Evolutionary conservation across 2,888 invertebrate genomes (phyloP), one percentile per base, ranked within the genome.

Genomic region (Euclidia mi): DNA sequence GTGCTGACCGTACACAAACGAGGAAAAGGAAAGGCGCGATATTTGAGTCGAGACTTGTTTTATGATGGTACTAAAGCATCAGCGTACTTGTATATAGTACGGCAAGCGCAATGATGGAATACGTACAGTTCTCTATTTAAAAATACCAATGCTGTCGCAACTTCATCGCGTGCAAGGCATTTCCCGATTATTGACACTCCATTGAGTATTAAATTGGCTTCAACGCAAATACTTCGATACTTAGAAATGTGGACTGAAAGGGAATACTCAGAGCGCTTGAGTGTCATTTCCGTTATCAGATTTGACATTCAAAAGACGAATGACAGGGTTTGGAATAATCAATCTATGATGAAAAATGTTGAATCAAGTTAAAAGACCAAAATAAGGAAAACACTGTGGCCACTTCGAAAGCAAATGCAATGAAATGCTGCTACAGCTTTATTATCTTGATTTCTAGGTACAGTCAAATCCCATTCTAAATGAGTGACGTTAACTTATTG

Each of bases 111-210:
- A 6, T 62, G 41, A 66, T 63, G 38, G 50, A 48, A 53, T 63
- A 37, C 10, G 34, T 7, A 14, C 14, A 10, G n/a, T n/a, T n/a
- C n/a, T n/a, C 11, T 11, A 40, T 56, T 68, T 64, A 55, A 18
- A 59, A 59, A 43, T 14, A 32, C 2, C 34, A 35, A 18, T 11
- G 6, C 20, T 38, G 38, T 29, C 40, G 49, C 14, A 20, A 47
- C 11, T 47, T 40, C 41, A 44, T 67, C 37, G 67, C 50, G 56
- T 65, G 65, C 44, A 58, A 44, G 14, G 15, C 50, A 52, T 45
- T 65, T 57, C 45, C 18, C 61, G 42, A 68, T 69, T 68, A 65
- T 49, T 17, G 48, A 56, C 47, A 47, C 49, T 53, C 49, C 49
- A 70, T 69, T 62, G 56, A 35, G 43, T 29, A 25, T n/a, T 41